phyloP scores from a whole-genome alignment of 2,888 invertebrate genomes.

The Caenorhabditis uteleia region DNA sequence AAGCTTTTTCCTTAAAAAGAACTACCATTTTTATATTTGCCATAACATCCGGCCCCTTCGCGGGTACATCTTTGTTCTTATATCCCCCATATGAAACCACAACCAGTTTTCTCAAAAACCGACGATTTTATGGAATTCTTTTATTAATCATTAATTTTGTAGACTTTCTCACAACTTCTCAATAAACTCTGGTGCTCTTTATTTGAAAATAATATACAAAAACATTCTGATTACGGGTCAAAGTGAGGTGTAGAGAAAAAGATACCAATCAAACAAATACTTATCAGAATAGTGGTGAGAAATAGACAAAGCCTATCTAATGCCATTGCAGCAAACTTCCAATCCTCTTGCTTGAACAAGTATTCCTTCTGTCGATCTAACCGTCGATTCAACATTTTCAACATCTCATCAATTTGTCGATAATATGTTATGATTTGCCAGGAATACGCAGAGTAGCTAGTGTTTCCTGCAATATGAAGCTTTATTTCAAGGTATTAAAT shows the following conservation, averaged over 20 bases:
- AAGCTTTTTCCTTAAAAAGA: neutral
- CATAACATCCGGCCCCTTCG: conserved; percentile 30
- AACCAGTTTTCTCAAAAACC: conserved; percentile 2
- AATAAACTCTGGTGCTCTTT: conserved; percentile 5
- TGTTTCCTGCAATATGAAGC: conserved; percentile 25
- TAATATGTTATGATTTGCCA: conserved; percentile 50
- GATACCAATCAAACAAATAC: conserved; percentile 43
- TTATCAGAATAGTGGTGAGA: conserved; percentile 45
- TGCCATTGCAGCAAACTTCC: conserved; percentile 59
- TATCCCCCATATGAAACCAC: conserved; percentile 21
- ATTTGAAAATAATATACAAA: neutral
- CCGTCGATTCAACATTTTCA: conserved; percentile 33
- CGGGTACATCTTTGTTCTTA: conserved; percentile 18
- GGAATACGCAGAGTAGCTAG: conserved; percentile 42
- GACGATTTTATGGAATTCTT: neutral
- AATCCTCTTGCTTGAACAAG: conserved; percentile 47
- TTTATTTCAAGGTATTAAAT: neutral
- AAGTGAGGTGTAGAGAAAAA: conserved; percentile 47
- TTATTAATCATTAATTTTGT: conserved; percentile 10
- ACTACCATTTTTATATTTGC: conserved; percentile 1
- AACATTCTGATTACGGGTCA: conserved; percentile 13
- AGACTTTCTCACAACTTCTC: conserved; percentile 7
- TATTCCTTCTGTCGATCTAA: conserved; percentile 35
- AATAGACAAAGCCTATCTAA: conserved; percentile 53
- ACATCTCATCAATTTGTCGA: conserved; percentile 48